phyloP scores from a whole-genome alignment of 2,113 vertebrate species.

The Gasterosteus aculeatus region DNA sequence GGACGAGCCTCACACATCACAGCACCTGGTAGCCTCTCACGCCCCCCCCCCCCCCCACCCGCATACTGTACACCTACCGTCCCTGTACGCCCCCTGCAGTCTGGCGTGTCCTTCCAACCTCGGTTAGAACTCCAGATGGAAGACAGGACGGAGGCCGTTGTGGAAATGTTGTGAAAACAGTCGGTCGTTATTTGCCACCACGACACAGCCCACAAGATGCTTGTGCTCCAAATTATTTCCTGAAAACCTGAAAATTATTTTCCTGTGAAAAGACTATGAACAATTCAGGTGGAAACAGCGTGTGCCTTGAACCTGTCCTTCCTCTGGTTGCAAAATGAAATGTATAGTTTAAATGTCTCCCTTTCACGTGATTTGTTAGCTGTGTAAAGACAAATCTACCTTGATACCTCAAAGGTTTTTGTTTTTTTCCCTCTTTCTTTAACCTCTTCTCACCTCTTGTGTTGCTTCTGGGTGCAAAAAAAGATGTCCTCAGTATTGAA shows the following conservation, averaged over 20 bases:
- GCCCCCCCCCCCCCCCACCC: constrained; percentile 53
- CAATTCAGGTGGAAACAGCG: not conserved
- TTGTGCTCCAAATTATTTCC: not conserved
- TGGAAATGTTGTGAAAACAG: not conserved
- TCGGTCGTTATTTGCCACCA: not conserved
- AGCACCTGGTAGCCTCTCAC: constrained; percentile 70
- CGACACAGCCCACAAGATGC: not conserved
- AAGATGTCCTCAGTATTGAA: not conserved
- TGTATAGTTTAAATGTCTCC: not conserved
- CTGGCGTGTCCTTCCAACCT: constrained; percentile 64
- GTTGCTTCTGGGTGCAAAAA: not conserved
- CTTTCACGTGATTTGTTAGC: not conserved
- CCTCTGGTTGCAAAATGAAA: not conserved
- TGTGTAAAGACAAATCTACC: not conserved
- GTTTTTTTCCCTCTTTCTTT: too few relatives aligned
- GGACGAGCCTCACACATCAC: constrained; percentile 69
- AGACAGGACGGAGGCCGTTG: constrained; percentile 8
- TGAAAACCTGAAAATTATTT: constrained; percentile 20
- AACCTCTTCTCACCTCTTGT: not conserved
- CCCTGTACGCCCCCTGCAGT: constrained; percentile 38
- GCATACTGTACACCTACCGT: constrained; percentile 26
- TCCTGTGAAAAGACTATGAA: constrained; percentile 17
- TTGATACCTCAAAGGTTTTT: not conserved
- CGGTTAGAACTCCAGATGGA: constrained; percentile 58
- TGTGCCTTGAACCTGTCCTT: not conserved